Conservation (phyloP, 2,888 invertebrate genomes). For the Drosophila percnosoma region DNA sequence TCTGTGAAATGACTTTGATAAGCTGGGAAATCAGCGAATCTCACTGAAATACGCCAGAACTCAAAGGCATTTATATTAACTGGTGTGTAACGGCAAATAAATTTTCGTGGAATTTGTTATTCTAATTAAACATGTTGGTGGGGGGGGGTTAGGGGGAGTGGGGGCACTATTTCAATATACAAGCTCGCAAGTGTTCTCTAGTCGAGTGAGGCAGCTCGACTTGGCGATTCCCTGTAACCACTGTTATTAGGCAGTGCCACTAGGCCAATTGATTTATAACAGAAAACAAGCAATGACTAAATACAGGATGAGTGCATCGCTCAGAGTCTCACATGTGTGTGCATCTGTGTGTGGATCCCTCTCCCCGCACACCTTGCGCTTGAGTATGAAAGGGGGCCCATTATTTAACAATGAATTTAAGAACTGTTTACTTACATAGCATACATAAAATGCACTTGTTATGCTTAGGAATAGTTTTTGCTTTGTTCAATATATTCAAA, state of each 20-base stretch:
- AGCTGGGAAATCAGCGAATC: not conserved
- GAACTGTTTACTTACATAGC: conserved; percentile 24
- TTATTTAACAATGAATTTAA: conserved; percentile 5
- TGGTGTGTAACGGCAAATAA: conserved; percentile 5
- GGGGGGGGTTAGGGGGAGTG: not conserved
- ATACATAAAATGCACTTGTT: conserved; percentile 25
- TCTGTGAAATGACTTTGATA: not conserved
- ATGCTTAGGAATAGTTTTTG: conserved; percentile 4
- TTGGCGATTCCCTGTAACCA: not conserved
- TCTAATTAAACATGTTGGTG: conserved; percentile 28
- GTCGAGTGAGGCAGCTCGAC: not conserved
- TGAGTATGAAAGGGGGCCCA: not conserved
- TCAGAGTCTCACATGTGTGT: not conserved
- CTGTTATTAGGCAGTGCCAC: conserved; percentile 4
- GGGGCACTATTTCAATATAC: not conserved
- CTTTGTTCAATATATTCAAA: not conserved
- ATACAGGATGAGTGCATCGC: conserved; percentile 20
- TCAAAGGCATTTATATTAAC: not conserved
- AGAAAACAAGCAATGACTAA: conserved; percentile 21
- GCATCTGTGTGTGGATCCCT: not conserved
- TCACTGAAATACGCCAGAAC: not conserved
- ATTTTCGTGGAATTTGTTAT: conserved; percentile 4
- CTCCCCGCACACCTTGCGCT: not conserved
- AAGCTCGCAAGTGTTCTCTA: not conserved
- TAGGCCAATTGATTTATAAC: conserved; percentile 53